Evolutionary conservation across 2,797 vertebrate genomes (phyloP), one percentile per base, ranked within the genome.

Genomic region (Megaceryle alcyon): DNA sequence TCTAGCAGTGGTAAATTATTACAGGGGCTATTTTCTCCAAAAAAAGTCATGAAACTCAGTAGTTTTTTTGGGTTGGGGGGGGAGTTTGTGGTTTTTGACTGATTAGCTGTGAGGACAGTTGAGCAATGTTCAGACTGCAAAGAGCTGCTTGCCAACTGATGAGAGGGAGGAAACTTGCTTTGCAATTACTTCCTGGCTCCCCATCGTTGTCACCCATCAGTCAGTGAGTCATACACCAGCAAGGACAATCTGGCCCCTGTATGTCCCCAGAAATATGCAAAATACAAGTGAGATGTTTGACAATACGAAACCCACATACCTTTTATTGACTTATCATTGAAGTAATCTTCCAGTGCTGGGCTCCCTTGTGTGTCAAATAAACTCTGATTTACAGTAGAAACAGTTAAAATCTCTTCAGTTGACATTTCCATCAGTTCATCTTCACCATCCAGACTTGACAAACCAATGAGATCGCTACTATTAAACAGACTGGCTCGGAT

Each of bases 391-490:
- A 99, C 99, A 44, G 99, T 99, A 31, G 99, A 99, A 39, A 99
- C 99, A 1, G 99, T 99, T 88, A 99, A 98, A 95, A 99, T 99
- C 97, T 99, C 99, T 84, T 99, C 99, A 19, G 99, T 99, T 39
- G 99, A 99, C 98, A 99, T 98, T 94, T 99, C 99, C 99, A 99
- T 99, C 43, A 99, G 96, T 66, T 99, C 99, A 75, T 99, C 99
- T 96, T 99, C 99, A 60, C 99, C 99, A 69, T 99, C 99, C 96
- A 99, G 98, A 97, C 98, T 99, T 35, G 99, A 99, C 92, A 99
- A 96, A 37, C 99, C 99, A 97, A 99, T 99, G 96, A 99, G 97
- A 93, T 99, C 99, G 46, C 99, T 99, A 92, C 99, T 99, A 94
- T 99, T 99, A 88, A 99, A 99, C 14, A 99, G 98, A 95, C 99